phyloP scores from a whole-genome alignment of 2,797 vertebrate species.

The Lithobates pipiens region DNA sequence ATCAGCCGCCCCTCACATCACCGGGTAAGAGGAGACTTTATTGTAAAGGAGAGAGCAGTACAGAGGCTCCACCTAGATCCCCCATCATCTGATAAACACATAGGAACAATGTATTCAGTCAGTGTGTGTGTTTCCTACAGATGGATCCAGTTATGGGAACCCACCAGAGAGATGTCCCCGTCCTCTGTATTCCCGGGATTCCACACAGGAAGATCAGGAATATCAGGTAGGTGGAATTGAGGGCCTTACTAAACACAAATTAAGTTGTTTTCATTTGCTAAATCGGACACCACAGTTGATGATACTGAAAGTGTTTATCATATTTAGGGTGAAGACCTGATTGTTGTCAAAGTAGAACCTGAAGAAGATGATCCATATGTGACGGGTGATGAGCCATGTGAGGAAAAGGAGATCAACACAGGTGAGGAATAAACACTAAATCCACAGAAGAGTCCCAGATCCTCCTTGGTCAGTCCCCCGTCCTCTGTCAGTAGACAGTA shows the following conservation, averaged over 20 bases:
- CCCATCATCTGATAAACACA: neutral
- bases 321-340: neutral
- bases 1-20: neutral
- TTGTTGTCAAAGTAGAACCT: constrained; percentile 18
- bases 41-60: neutral
- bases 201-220: neutral
- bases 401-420: neutral
- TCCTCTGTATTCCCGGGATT: neutral
- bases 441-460: no score
- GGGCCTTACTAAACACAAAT: no score
- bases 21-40: neutral
- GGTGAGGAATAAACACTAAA: neutral
- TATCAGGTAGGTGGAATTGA: no score
- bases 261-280: neutral
- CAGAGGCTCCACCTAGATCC: no score
- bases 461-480: neutral
- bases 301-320: neutral
- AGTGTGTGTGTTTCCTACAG: neutral
- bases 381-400: neutral
- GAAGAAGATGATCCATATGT: neutral
- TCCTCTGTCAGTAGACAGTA: neutral
- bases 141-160: neutral
- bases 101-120: neutral
- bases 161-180: neutral
- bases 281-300: neutral